phyloP scores from a whole-genome alignment of 2,797 vertebrate species.

The Leptatherina wallacei region DNA sequence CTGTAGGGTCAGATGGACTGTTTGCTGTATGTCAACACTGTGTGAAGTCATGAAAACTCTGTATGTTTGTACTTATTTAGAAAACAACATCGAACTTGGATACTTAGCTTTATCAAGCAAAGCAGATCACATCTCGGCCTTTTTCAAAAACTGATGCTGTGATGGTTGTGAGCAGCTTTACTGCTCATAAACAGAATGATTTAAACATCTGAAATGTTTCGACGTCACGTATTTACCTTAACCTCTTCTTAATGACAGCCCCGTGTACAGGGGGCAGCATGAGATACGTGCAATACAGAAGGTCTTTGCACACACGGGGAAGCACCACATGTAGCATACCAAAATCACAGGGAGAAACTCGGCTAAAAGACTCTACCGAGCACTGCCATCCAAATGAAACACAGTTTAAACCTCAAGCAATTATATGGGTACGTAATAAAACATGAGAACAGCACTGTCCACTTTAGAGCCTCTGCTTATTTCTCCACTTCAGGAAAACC shows the following conservation, averaged over 20 bases:
- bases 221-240: neutral
- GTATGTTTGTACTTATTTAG: conserved; percentile 4
- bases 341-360: no score
- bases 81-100: conserved; percentile 1
- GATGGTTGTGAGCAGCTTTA: neutral
- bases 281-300: no score
- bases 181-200: neutral
- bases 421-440: no score
- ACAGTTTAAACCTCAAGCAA: no score
- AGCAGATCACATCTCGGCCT: neutral
- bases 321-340: no score
- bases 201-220: neutral
- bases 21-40: conserved; percentile 3
- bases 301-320: no score
- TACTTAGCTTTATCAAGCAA: neutral
- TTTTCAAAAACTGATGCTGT: neutral
- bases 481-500: no score
- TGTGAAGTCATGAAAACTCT: conserved; percentile 6
- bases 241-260: neutral
- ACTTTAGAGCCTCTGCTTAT: no score
- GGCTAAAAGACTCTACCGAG: no score
- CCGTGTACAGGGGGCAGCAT: no score
- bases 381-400: no score
- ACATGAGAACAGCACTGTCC: no score
- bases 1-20: conserved; percentile 3